Evolutionary conservation across 2,797 vertebrate species (phyloP), one percentile per base, ranked within the genome.

Genomic region (Melanotaenia parkinsoni): DNA sequence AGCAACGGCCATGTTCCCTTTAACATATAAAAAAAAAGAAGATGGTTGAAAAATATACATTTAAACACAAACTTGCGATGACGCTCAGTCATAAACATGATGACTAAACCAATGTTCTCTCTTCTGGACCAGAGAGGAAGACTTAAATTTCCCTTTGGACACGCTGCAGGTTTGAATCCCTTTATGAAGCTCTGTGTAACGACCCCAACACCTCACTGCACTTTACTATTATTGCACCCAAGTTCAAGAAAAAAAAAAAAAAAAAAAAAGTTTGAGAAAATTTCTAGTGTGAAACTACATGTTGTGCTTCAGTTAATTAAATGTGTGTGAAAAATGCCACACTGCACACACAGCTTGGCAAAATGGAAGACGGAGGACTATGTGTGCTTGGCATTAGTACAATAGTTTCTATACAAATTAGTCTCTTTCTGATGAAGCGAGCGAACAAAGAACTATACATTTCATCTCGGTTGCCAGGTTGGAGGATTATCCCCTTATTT

Each of bases 171-270:
- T 70, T 43, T 54, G 38, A 65, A 71, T 91, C 85, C 87, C 88
- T 90, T 90, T 84, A 65, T 58, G 62, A 76, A 82, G 63, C 79
- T 16, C 71, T 20, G 6, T 10, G 1, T 20, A 20, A 45, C 16
- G 79, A 47, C 47, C 59, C 62, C 67, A 58, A 63, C 57, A 65
- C 26, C 13, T 47, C n/a, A 67, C 64, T 82, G 74, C 61, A 58
- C 68, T 78, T 84, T 18, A 37, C 30, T 45, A 26, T 76, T 91
- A 94, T 93, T 93, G 92, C 92, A 93, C 90, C 91, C 75, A 76
- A 63, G 70, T 85, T 82, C 18, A 78, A 70, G 1, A 72, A 58
- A 40, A 65, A 38, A 58, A 72, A 65, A 3, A 28, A n/a, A n/a
- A 28, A 66, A 13, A 9, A 4, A 62, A 81, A 60, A 80, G 70